Percentiles rank a stretch among this genome's conserved stretches.
Conservation (phyloP, 2,888 invertebrate species). For the Laspeyria flexula region DNA sequence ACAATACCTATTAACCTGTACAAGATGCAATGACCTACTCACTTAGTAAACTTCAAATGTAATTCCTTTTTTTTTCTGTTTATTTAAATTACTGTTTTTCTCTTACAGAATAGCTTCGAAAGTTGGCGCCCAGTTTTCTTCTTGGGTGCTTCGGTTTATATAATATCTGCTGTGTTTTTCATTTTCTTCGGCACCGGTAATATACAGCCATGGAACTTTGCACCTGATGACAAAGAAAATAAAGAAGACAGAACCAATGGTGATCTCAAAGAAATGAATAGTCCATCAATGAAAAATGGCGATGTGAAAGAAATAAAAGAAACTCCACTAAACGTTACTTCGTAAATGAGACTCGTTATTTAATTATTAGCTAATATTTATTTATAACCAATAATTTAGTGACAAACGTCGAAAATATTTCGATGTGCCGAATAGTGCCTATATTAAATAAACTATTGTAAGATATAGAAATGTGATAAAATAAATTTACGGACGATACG, state of each 20-base stretch:
- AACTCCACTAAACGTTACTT: slow-evolving; percentile 63
- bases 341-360: slow-evolving; percentile 36
- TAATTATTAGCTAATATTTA: slow-evolving; percentile 16
- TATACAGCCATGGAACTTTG: slow-evolving; percentile 90
- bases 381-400: slow-evolving; percentile 23
- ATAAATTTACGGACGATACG: slow-evolving; percentile 1
- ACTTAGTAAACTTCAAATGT: neutral
- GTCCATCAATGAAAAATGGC: slow-evolving; percentile 50
- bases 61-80: neutral
- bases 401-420: slow-evolving; percentile 16
- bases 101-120: slow-evolving; percentile 88
- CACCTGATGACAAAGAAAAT: slow-evolving; percentile 48
- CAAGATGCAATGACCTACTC: no score
- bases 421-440: slow-evolving; percentile 9
- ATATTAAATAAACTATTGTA: slow-evolving; percentile 6
- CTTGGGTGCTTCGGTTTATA: slow-evolving; percentile 90
- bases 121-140: slow-evolving; percentile 91
- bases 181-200: slow-evolving; percentile 89
- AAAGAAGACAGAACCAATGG: slow-evolving; percentile 55
- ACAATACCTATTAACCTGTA: neutral
- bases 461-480: slow-evolving; percentile 37
- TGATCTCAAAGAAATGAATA: slow-evolving; percentile 59
- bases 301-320: slow-evolving; percentile 67
- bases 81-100: neutral
- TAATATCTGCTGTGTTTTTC: slow-evolving; percentile 89